Evolutionary conservation across 2,888 invertebrate genomes (phyloP).

Genomic region (Cephus sareptanus): DNA sequence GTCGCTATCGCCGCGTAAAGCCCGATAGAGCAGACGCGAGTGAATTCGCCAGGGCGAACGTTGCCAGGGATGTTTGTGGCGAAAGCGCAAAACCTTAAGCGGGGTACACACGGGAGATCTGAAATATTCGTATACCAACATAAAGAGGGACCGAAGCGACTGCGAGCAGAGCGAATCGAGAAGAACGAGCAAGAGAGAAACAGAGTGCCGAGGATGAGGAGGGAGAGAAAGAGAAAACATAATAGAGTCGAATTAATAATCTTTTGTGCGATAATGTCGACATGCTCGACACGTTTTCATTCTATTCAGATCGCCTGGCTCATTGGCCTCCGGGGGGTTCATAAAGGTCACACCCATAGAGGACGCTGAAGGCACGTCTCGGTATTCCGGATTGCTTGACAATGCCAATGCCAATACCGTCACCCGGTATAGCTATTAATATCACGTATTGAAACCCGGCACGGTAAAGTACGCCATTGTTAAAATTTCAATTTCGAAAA

Average conservation of each 20-base stretch:
- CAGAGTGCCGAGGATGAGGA: not conserved
- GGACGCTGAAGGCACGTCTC: constrained; percentile 5
- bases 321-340: constrained; percentile 5
- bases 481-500: not conserved
- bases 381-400: constrained; percentile 27
- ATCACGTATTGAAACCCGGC: not conserved
- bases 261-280: not conserved
- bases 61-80: not conserved
- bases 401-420: constrained; percentile 12
- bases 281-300: constrained; percentile 2
- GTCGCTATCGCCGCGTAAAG: not conserved
- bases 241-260: not conserved
- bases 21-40: not conserved
- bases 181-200: not conserved
- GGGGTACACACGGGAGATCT: not conserved
- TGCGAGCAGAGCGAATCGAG: not conserved
- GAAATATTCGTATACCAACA: not conserved
- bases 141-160: not conserved
- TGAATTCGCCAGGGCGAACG: not conserved
- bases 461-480: not conserved
- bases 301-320: not conserved
- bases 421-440: not conserved
- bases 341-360: not conserved
- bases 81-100: not conserved
- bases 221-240: not conserved